phyloP scores from a whole-genome alignment of 1,140 invertebrate genomes.

The Rhyacophila brunnea region DNA sequence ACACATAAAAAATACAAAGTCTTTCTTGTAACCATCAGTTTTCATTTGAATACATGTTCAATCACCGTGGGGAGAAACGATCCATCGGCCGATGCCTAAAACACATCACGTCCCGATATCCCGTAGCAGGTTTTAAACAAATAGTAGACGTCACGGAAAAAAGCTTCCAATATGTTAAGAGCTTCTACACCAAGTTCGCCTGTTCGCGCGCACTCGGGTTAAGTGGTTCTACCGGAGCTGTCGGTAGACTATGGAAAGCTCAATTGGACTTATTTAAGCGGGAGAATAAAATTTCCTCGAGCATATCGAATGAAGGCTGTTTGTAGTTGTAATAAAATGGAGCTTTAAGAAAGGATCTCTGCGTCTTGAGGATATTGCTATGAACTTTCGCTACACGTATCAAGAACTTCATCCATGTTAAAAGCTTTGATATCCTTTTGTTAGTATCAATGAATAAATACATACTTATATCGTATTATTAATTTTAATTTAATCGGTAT shows the following conservation, averaged over 20 bases:
- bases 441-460: too few species aligned
- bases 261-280: conserved; percentile 22
- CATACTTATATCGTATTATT: too few species aligned
- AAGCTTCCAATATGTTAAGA: conserved; percentile 35
- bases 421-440: too few species aligned
- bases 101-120: conserved; percentile 30
- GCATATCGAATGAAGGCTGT: neutral
- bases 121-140: conserved; percentile 28
- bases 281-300: conserved; percentile 11
- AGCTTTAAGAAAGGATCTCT: conserved; percentile 6
- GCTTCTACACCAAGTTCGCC: conserved; percentile 20
- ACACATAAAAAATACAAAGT: too few species aligned
- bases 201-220: conserved; percentile 27
- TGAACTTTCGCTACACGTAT: neutral
- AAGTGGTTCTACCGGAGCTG: conserved; percentile 29
- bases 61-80: too few species aligned
- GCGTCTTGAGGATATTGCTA: neutral
- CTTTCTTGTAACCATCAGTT: too few species aligned
- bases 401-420: too few species aligned
- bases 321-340: too few species aligned
- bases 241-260: conserved; percentile 12
- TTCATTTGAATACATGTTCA: too few species aligned
- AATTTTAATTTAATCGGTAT: too few species aligned
- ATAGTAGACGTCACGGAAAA: conserved; percentile 27
- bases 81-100: conserved; percentile 13